Evolutionary conservation across 2,797 vertebrate species (phyloP).

Genomic region (Coregonus suidteri): DNA sequence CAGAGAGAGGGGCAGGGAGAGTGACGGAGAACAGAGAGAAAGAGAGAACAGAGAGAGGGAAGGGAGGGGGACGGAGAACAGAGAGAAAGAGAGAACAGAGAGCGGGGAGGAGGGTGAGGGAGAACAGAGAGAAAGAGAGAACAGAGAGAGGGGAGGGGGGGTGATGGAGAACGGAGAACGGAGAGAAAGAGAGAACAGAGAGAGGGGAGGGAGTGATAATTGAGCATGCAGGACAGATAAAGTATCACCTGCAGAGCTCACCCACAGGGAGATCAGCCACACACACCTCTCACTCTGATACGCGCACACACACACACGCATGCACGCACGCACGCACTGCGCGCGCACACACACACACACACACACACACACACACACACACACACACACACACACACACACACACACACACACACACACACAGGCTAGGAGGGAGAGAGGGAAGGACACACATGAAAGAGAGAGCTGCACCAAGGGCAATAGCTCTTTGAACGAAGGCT

Average conservation of each 20-base stretch:
- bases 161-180: no score
- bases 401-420: not conserved
- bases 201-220: not conserved
- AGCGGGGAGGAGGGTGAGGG: no score
- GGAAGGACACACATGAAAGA: not conserved
- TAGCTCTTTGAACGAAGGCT: not conserved
- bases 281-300: slow-evolving; percentile 10
- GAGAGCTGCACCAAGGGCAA: not conserved
- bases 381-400: no score
- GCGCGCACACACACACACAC: no score
- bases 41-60: not conserved
- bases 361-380: no score
- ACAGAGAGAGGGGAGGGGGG: not conserved
- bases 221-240: not conserved
- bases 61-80: no score
- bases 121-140: no score
- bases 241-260: slow-evolving; percentile 5
- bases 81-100: not conserved
- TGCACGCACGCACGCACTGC: no score
- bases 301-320: no score
- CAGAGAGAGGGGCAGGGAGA: not conserved
- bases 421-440: slow-evolving; percentile 16
- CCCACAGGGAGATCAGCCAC: slow-evolving; percentile 3
- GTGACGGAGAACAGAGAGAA: no score
- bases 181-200: no score